Conservation (phyloP, 2,888 invertebrate species). For the Ochlodes sylvanus region DNA sequence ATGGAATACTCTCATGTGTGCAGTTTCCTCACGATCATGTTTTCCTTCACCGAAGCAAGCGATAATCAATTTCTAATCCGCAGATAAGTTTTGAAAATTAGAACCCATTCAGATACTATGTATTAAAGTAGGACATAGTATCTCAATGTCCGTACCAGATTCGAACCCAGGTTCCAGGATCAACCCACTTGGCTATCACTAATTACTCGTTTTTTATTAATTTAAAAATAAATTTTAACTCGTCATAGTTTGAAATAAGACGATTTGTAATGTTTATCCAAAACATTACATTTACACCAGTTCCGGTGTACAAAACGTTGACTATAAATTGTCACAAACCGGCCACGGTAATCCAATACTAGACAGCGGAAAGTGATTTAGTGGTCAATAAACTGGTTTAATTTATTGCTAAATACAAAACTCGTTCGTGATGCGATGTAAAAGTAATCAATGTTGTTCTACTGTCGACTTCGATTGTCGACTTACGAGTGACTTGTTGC, state of each 20-base stretch:
- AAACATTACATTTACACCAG: conserved; percentile 38
- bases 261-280: conserved; percentile 40
- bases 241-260: conserved; percentile 31
- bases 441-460: conserved; percentile 47
- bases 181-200: no score
- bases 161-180: no score
- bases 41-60: no score
- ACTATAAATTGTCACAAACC: conserved; percentile 53
- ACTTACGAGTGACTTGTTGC: background rate
- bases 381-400: conserved; percentile 55
- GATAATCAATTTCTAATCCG: no score
- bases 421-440: conserved; percentile 46
- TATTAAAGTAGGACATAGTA: no score
- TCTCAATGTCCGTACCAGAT: no score
- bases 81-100: no score
- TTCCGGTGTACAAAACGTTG: conserved; percentile 41
- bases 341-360: conserved; percentile 58
- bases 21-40: no score
- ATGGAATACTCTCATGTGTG: no score
- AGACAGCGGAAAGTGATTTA: conserved; percentile 57
- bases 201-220: no score
- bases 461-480: conserved; percentile 43
- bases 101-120: no score
- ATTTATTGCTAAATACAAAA: conserved; percentile 54
- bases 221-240: background rate